Evolutionary conservation across 2,888 invertebrate species (phyloP).

Genomic region (Uropetala carovei): DNA sequence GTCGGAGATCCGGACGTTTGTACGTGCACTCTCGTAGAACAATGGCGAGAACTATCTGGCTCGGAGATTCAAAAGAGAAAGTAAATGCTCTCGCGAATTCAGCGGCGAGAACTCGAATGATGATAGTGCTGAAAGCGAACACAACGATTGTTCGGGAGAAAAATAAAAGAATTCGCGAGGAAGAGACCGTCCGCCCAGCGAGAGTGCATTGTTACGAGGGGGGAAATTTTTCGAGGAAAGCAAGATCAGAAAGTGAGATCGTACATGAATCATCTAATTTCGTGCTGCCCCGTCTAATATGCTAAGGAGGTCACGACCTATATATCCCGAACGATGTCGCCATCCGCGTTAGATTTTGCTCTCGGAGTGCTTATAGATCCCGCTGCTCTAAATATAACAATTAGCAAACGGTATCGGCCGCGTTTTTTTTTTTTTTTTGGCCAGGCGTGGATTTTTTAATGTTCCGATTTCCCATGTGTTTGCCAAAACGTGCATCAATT

Average conservation of each 20-base stretch:
- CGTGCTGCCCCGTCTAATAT: constrained; percentile 19
- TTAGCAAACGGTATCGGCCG: no score
- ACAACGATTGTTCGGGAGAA: neutral
- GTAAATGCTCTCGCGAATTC: neutral
- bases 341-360: neutral
- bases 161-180: neutral
- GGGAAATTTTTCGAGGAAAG: constrained; percentile 33
- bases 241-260: constrained; percentile 59
- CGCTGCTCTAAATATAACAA: neutral
- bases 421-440: no score
- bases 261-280: constrained; percentile 27
- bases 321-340: constrained; percentile 18
- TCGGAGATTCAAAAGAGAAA: neutral
- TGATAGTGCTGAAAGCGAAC: neutral
- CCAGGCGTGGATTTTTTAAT: no score
- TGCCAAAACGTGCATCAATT: no score
- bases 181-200: neutral
- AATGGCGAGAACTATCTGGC: neutral
- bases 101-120: neutral
- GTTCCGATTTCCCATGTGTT: no score
- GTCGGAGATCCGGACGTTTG: neutral
- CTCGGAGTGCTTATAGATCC: neutral
- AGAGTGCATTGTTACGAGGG: constrained; percentile 38
- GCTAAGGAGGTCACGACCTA: constrained; percentile 55
- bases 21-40: neutral